Percentiles rank a stretch among this genome's conserved stretches.
phyloP scores from a whole-genome alignment of 2,113 vertebrate species.

The Pedetes capensis region DNA sequence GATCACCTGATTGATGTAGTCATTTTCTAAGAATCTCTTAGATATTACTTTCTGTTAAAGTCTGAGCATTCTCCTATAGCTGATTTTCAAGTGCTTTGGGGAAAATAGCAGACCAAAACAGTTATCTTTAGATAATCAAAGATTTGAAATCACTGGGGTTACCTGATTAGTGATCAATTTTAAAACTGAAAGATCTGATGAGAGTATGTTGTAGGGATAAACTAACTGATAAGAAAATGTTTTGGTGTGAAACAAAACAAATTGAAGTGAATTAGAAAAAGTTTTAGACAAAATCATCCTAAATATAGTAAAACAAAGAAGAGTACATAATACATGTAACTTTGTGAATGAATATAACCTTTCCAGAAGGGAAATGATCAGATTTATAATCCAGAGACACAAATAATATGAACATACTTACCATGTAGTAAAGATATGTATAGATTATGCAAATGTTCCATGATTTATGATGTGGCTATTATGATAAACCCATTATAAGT shows the following conservation, averaged over 20 bases:
- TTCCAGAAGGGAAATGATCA: background rate
- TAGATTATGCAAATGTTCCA: background rate
- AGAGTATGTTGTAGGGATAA: background rate
- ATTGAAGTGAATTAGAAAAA: background rate
- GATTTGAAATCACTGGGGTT: background rate
- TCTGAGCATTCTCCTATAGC: background rate
- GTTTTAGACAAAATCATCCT: background rate
- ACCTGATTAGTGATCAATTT: background rate
- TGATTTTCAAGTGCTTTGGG: background rate
- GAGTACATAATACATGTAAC: background rate
- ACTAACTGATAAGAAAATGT: background rate
- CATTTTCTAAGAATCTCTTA: background rate
- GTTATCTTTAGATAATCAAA: background rate
- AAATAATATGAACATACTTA: background rate
- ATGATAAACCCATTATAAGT: background rate
- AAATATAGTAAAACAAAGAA: background rate
- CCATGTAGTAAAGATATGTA: background rate
- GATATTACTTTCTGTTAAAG: background rate
- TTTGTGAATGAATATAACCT: background rate
- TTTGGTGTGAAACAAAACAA: background rate
- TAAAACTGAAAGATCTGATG: background rate
- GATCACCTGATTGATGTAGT: background rate
- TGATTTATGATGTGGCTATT: background rate
- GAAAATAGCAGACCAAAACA: background rate
- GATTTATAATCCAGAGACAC: background rate